A percentile compares a stretch with the other conserved stretches of the same genome.
Conservation (phyloP, 2,113 vertebrate species). For the pig (Sus scrofa) region T2T-Sscrofa CM000813.6:41792001-41792500, state of each 20-base stretch:
- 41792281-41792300: neutral
- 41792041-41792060: neutral
- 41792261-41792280: fast-evolving
- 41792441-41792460: neutral
- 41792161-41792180: neutral
- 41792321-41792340: neutral
- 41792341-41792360: neutral
- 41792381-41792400: neutral
- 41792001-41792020: neutral
- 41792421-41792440: conserved; percentile 19
- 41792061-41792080: neutral
- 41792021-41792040: neutral
- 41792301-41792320: neutral
- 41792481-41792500: neutral
- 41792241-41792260: neutral
- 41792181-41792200: neutral
- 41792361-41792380: neutral
- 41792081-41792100: neutral
- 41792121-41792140: neutral
- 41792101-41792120: neutral
- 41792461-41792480: conserved; percentile 6
- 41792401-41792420: neutral
- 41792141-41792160: neutral
- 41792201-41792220: neutral
- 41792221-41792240: neutral